Evolutionary conservation across 2,113 vertebrate genomes (phyloP).

Genomic region (Sebastes fasciatus): DNA sequence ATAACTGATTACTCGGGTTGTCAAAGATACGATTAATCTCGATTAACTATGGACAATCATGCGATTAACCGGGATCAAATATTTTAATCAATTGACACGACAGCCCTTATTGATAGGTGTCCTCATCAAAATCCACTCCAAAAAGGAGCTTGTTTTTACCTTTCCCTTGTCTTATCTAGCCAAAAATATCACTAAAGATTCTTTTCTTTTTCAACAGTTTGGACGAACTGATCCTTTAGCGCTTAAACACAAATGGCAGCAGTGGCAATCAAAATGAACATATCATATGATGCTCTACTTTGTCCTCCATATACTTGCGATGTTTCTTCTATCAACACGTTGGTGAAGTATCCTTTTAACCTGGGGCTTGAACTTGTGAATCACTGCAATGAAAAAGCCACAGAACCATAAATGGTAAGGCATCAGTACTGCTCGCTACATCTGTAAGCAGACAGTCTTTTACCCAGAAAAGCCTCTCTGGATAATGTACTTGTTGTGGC

Average conservation of each 20-base stretch:
- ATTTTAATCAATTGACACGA: too few species aligned
- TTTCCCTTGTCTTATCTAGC: neutral
- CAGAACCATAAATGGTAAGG: slow-evolving; percentile 38
- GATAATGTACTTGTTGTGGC: slow-evolving; percentile 40
- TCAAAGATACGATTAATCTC: too few species aligned
- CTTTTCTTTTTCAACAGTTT: neutral
- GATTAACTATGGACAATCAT: too few species aligned
- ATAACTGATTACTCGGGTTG: neutral
- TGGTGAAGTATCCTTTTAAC: neutral
- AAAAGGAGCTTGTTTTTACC: neutral
- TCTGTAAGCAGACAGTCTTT: slow-evolving; percentile 8
- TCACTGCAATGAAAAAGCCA: neutral
- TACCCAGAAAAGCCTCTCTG: slow-evolving; percentile 21
- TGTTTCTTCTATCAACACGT: neutral
- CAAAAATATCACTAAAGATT: neutral
- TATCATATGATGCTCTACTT: neutral
- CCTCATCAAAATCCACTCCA: too few species aligned
- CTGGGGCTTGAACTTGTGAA: neutral
- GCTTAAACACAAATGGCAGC: neutral
- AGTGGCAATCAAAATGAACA: neutral
- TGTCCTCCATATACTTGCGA: neutral
- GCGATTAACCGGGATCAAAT: too few species aligned
- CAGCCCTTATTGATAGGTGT: too few species aligned
- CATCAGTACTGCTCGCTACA: slow-evolving; percentile 2
- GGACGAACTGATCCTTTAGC: neutral